Percentiles rank a stretch among this genome's conserved stretches.
Conservation (phyloP, 2,113 vertebrate species). For the Danionella cerebrum region DNA sequence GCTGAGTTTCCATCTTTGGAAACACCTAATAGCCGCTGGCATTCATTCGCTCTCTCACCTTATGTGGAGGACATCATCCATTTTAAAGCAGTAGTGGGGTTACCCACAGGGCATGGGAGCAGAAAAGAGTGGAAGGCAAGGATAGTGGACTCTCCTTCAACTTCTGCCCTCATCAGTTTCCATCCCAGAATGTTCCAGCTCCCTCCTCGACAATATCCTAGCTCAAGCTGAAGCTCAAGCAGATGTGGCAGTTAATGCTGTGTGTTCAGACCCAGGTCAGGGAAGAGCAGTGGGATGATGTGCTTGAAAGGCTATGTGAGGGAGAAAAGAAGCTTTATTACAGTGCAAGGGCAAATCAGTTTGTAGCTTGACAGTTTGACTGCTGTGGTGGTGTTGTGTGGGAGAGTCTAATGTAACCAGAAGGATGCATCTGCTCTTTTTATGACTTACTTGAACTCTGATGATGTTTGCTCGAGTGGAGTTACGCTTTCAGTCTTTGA, state of each 20-base stretch:
- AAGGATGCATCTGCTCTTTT: background rate
- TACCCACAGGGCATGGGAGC: background rate
- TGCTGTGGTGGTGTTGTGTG: background rate
- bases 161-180: background rate
- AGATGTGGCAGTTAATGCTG: conserved; percentile 1
- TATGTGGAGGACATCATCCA: background rate
- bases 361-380: background rate
- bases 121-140: background rate
- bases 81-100: conserved; percentile 1
- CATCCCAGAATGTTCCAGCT: background rate
- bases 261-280: conserved; percentile 9
- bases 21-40: background rate
- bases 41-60: background rate
- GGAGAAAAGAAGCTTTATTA: background rate
- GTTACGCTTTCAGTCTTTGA: too few species aligned
- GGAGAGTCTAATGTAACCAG: background rate
- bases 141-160: conserved; percentile 24
- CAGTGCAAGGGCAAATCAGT: background rate
- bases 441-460: background rate
- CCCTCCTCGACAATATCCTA: background rate
- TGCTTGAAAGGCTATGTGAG: background rate
- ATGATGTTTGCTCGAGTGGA: background rate
- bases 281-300: conserved; percentile 6
- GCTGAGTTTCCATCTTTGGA: background rate
- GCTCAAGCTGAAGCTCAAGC: background rate